Evolutionary conservation across 2,113 vertebrate genomes (phyloP).

Genomic region (Calidris pygmaea): DNA sequence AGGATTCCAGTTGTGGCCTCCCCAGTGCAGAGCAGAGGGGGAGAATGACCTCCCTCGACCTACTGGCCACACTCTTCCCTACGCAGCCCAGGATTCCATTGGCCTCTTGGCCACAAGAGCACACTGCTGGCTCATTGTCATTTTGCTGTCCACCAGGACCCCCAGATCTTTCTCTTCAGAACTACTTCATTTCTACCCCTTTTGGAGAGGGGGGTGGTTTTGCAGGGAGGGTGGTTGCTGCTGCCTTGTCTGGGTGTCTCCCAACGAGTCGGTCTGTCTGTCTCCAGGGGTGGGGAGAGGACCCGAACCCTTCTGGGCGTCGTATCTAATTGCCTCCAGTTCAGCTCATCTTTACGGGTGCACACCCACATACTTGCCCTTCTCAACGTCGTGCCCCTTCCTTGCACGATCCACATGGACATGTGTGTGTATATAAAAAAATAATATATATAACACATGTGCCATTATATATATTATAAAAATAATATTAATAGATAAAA

Average conservation of each 20-base stretch:
- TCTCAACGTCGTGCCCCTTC: neutral
- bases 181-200: neutral
- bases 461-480: neutral
- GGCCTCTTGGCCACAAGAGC: no score
- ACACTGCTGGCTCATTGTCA: no score
- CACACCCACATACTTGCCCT: neutral
- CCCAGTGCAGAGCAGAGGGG: no score
- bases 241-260: neutral
- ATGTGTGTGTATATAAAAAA: fast-evolving
- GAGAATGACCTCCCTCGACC: no score
- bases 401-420: fast-evolving
- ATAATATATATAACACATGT: no score
- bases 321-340: neutral
- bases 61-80: no score
- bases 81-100: no score
- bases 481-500: neutral
- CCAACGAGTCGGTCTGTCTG: neutral
- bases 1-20: no score
- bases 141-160: no score
- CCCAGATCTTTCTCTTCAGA: no score
- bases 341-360: neutral
- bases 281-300: neutral
- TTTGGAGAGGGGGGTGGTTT: neutral
- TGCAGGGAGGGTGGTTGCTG: fast-evolving
- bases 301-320: fast-evolving